These are phyloP conservation scores for Stigmatopora nigra DNA, from an alignment of 2,113 vertebrate genomes.

Conservation along the genomic window DNA sequence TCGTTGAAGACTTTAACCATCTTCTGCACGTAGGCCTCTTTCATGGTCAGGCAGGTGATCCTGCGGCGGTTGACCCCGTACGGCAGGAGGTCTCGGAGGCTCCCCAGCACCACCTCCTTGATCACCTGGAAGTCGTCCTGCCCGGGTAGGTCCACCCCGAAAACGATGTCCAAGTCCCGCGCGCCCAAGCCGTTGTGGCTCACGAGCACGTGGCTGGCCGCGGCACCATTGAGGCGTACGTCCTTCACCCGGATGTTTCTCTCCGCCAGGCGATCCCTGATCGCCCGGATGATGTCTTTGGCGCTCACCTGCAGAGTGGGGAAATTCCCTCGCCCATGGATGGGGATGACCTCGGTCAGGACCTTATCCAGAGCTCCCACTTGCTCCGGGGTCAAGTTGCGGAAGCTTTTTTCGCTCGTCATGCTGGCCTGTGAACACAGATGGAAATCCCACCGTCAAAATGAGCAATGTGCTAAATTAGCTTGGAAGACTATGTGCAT, in stretches of 20 bases:
- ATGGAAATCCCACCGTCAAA: background rate
- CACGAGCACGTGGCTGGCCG: slow-evolving; percentile 87
- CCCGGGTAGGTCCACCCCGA: slow-evolving; percentile 81
- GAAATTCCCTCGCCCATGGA: slow-evolving; percentile 92
- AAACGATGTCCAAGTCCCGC: slow-evolving; percentile 93
- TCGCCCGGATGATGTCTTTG: slow-evolving; percentile 85
- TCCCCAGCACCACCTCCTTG: slow-evolving; percentile 85
- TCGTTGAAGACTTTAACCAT: slow-evolving; percentile 92
- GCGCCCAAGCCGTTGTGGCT: slow-evolving; percentile 82
- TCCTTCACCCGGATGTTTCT: slow-evolving; percentile 82
- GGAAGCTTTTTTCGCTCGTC: slow-evolving; percentile 72
- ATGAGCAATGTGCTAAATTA: no score
- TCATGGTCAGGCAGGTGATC: slow-evolving; percentile 86
- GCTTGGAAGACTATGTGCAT: no score
- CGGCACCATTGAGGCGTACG: slow-evolving; percentile 88
- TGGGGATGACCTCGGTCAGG: slow-evolving; percentile 83
- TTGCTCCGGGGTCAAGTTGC: slow-evolving; percentile 75
- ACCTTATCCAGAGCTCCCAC: slow-evolving; percentile 71
- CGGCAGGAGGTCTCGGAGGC: slow-evolving; percentile 76
- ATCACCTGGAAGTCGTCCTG: slow-evolving; percentile 88
- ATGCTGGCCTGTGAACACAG: slow-evolving; percentile 37
- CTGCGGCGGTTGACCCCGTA: slow-evolving; percentile 86
- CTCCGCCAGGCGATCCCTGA: slow-evolving; percentile 79
- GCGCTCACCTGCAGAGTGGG: slow-evolving; percentile 90
- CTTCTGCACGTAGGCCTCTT: slow-evolving; percentile 93